These are phyloP conservation scores for Drosophila bocki DNA, from an alignment of 1,140 invertebrate genomes.

Conservation along the genomic window DNA sequence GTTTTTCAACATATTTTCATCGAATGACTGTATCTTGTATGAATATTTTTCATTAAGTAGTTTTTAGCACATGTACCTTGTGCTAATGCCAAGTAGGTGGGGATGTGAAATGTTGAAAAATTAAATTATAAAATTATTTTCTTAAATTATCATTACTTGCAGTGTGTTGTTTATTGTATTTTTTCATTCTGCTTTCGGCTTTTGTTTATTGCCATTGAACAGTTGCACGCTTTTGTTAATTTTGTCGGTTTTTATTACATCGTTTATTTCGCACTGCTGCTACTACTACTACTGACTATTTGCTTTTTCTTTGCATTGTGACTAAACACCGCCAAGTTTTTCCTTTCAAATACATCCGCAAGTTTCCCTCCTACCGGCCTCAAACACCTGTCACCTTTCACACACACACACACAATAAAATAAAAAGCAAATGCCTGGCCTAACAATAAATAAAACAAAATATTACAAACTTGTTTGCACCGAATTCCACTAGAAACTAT, in stretches of 20 bases:
- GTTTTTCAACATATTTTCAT: no score
- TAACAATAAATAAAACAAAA: conserved; percentile 34
- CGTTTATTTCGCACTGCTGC: conserved; percentile 45
- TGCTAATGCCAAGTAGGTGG: no score
- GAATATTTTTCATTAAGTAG: no score
- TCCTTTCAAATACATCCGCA: conserved; percentile 57
- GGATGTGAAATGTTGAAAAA: no score
- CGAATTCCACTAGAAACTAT: conserved; percentile 55
- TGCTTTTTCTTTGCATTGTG: conserved; percentile 21
- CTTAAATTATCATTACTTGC: not conserved
- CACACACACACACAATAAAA: conserved; percentile 14
- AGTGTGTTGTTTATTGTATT: conserved; percentile 13
- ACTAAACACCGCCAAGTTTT: conserved; percentile 33
- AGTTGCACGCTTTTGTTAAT: conserved; percentile 19
- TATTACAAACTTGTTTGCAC: conserved; percentile 60
- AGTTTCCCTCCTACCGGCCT: not conserved
- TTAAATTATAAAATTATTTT: no score
- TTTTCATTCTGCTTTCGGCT: conserved; percentile 16
- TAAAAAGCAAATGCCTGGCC: conserved; percentile 10
- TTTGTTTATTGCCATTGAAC: conserved; percentile 28
- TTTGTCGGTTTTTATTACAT: not conserved
- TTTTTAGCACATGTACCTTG: no score
- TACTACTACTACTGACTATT: conserved; percentile 5
- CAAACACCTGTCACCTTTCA: conserved; percentile 38
- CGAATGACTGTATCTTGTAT: no score